Evolutionary conservation across 1,140 invertebrate genomes (phyloP), one percentile per base, ranked within the genome.

Genomic region (Pomacea maculata): DNA sequence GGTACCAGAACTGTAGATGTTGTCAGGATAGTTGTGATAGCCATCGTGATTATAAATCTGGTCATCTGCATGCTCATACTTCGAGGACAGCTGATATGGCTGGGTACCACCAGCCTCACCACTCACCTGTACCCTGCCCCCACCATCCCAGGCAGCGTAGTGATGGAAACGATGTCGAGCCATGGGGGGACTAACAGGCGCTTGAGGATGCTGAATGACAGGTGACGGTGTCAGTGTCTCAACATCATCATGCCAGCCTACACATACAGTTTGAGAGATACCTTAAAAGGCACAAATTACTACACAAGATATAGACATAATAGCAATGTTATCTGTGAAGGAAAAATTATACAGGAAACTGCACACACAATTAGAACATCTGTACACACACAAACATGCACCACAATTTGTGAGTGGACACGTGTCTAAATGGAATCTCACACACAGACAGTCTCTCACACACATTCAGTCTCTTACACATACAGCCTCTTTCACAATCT

Each of bases 191-290:
- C 25, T 79, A 63, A 61, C 61, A 54, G 76, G 29, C 25, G 80
- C 52, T 29, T 61, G 45, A 52, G 63, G 54, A 19, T 72, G 80
- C 5, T 45, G 78, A 12, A 82, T 71, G 8, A 82, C 70, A 45
- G 83, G 83, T 55, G 83, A 82, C 4, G 80, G 80, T 14, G 76
- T 75, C 75, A 84, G 64, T 17, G 74, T 80, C 65, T 80, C 78
- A 34, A 80, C 78, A 57, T 81, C 75, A 71, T 77, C 83, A 80
- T 79, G 75, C 82, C 82, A 83, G 19, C 67, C 82, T 83, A 80
- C 5, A 80, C n/a, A 63, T 45, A 17, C 57, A 61, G 11, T 61
- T 61, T 45, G 34, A 45, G 34, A 45, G 34, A 45, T 45, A 45
- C 34, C 34, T 45, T 45, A 4, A 45, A 45, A 45, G 34, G 1